Percentiles rank a stretch among this genome's conserved stretches.
Conservation (phyloP, 2,888 invertebrate species). For the Steinernema scapterisci region DNA sequence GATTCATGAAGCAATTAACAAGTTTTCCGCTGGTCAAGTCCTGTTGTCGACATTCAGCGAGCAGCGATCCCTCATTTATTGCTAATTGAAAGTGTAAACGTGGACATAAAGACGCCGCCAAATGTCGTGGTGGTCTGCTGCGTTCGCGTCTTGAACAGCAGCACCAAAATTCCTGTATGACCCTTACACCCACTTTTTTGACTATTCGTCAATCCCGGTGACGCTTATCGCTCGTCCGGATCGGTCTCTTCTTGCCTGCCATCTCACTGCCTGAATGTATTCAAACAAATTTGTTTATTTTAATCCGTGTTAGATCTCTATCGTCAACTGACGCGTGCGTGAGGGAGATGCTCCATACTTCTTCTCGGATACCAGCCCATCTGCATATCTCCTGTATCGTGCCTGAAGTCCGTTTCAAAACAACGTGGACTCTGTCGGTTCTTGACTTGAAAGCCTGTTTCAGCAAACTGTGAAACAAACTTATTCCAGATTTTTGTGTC, state of each 20-base stretch:
- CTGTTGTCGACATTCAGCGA: background rate
- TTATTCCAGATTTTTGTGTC: too few species aligned
- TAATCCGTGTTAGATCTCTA: constrained; percentile 29
- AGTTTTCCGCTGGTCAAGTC: background rate
- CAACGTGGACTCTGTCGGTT: too few species aligned
- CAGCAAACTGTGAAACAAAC: too few species aligned
- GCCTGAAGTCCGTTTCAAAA: too few species aligned
- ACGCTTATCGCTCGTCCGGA: constrained; percentile 4
- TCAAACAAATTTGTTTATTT: constrained; percentile 6
- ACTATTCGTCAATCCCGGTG: background rate
- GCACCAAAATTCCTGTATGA: background rate
- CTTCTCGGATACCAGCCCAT: constrained; percentile 22
- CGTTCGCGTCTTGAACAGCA: too few species aligned
- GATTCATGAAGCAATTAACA: constrained; percentile 17
- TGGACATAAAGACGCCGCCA: constrained; percentile 18
- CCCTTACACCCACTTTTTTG: constrained; percentile 20
- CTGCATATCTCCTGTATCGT: too few species aligned
- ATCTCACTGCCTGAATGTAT: background rate
- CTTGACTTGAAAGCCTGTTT: too few species aligned
- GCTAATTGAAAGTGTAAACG: constrained; percentile 29
- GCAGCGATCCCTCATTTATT: background rate
- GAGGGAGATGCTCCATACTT: constrained; percentile 15
- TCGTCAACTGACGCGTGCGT: constrained; percentile 13
- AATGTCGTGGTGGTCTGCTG: background rate
- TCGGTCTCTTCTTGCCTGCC: background rate